These are phyloP conservation scores for Microchirus variegatus DNA, from an alignment of 2,797 vertebrate species.

Conservation along the genomic window DNA sequence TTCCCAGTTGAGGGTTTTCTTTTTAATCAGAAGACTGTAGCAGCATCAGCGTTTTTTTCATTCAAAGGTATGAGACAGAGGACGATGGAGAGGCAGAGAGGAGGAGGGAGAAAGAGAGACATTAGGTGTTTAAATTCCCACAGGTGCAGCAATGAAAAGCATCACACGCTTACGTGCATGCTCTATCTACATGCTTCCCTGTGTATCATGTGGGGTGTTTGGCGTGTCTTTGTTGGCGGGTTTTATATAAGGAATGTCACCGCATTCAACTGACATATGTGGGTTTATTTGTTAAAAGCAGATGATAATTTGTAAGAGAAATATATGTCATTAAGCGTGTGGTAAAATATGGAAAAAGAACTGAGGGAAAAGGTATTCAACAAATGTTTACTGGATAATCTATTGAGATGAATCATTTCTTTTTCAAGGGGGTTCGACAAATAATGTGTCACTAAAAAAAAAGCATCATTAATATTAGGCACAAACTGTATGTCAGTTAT, in stretches of 20 bases:
- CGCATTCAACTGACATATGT: not conserved
- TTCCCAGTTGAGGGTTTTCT: slow-evolving; percentile 57
- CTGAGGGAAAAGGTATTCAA: too few relatives aligned
- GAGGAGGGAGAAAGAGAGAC: not conserved
- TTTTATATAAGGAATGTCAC: not conserved
- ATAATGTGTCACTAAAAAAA: too few relatives aligned
- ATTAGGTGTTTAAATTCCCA: slow-evolving; percentile 27
- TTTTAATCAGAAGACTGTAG: slow-evolving; percentile 70
- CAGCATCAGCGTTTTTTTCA: slow-evolving; percentile 51
- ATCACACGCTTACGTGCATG: slow-evolving; percentile 17
- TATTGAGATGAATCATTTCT: too few relatives aligned
- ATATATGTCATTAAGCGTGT: too few relatives aligned
- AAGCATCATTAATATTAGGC: too few relatives aligned
- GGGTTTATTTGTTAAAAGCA: not conserved
- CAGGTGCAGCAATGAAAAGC: slow-evolving; percentile 18
- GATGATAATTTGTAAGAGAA: not conserved
- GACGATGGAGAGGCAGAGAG: slow-evolving; percentile 2
- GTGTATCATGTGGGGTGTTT: not conserved
- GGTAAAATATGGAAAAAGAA: too few relatives aligned
- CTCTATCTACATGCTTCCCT: not conserved
- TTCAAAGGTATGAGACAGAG: slow-evolving; percentile 32
- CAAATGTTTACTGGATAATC: too few relatives aligned
- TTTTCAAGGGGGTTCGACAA: too few relatives aligned
- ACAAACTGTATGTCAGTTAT: too few relatives aligned
- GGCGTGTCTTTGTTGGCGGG: not conserved